Conservation (phyloP, 2,888 invertebrate species). For the Ethmia dodecea region DNA sequence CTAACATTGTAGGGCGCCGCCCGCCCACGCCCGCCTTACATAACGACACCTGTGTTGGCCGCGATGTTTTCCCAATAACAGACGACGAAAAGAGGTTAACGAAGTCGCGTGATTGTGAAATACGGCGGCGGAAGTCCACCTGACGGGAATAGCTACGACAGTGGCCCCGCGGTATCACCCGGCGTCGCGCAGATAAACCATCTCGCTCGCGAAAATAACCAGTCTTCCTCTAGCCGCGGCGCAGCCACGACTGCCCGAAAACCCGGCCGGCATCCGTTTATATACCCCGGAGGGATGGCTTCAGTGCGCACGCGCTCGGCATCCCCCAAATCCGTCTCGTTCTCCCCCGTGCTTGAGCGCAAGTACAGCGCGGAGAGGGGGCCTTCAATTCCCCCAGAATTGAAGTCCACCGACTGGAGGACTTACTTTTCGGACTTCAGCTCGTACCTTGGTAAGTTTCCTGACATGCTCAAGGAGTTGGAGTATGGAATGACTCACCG, state of each 20-base stretch:
- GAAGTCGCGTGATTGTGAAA: slow-evolving; percentile 66
- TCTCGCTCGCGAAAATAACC: slow-evolving; percentile 63
- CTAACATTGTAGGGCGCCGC: slow-evolving; percentile 40
- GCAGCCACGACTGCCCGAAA: slow-evolving; percentile 63
- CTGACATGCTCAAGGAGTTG: slow-evolving; percentile 25
- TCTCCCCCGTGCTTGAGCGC: slow-evolving; percentile 79
- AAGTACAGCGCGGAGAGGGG: slow-evolving; percentile 70
- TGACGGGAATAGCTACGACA: slow-evolving; percentile 75
- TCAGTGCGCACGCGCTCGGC: slow-evolving; percentile 81
- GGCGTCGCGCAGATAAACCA: slow-evolving; percentile 65
- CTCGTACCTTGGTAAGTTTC: slow-evolving; percentile 67
- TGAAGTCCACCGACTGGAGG: slow-evolving; percentile 63
- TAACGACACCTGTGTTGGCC: slow-evolving; percentile 28
- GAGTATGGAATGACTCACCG: slow-evolving; percentile 50
- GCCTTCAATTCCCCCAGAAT: slow-evolving; percentile 51
- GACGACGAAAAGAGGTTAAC: slow-evolving; percentile 56
- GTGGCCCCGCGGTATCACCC: slow-evolving; percentile 69
- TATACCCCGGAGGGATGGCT: slow-evolving; percentile 74
- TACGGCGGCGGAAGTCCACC: slow-evolving; percentile 67
- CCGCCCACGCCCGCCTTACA: slow-evolving; percentile 50
- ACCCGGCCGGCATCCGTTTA: slow-evolving; percentile 46
- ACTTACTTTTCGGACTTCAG: slow-evolving; percentile 72
- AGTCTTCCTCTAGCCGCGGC: slow-evolving; percentile 66
- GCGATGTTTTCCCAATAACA: slow-evolving; percentile 27
- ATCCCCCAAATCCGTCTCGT: slow-evolving; percentile 81